phyloP scores from a whole-genome alignment of 2,797 vertebrate genomes.

The Salmo trutta region DNA sequence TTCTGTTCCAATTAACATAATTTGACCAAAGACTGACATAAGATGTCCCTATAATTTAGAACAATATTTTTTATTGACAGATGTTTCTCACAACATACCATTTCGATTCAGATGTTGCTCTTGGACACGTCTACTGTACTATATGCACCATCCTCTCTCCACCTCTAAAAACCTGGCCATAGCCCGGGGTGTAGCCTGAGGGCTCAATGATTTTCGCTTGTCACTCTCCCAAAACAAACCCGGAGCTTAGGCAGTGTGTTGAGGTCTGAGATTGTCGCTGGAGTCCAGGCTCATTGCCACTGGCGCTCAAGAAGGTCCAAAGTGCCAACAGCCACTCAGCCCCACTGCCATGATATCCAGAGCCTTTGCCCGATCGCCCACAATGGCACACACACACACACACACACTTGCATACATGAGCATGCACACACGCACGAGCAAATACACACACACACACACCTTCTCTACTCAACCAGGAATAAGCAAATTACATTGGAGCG shows the following conservation, averaged over 20 bases:
- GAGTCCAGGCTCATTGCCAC: slow-evolving; percentile 30
- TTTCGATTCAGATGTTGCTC: not conserved
- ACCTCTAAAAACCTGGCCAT: not conserved
- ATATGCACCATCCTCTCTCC: not conserved
- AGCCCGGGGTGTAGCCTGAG: slow-evolving; percentile 39
- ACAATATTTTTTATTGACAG: not conserved
- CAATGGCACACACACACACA: not conserved
- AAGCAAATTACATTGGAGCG: slow-evolving; percentile 12
- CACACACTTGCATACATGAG: no score
- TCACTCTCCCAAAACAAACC: slow-evolving; percentile 46
- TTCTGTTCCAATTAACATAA: not conserved
- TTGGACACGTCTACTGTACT: not conserved
- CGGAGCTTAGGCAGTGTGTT: slow-evolving; percentile 20
- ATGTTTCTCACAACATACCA: not conserved
- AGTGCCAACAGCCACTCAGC: slow-evolving; percentile 8
- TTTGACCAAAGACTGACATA: not conserved
- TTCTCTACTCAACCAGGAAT: slow-evolving; percentile 14
- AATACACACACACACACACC: slow-evolving; percentile 1
- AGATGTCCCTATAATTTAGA: not conserved
- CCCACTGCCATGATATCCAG: slow-evolving; percentile 23
- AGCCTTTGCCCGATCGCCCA: not conserved
- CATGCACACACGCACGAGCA: not conserved
- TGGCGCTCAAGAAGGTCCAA: slow-evolving; percentile 14
- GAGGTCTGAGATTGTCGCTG: slow-evolving; percentile 29
- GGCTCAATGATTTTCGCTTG: slow-evolving; percentile 40